Evolutionary conservation across 1,140 invertebrate genomes (phyloP).

Genomic region (Psilanteris sp.): DNA sequence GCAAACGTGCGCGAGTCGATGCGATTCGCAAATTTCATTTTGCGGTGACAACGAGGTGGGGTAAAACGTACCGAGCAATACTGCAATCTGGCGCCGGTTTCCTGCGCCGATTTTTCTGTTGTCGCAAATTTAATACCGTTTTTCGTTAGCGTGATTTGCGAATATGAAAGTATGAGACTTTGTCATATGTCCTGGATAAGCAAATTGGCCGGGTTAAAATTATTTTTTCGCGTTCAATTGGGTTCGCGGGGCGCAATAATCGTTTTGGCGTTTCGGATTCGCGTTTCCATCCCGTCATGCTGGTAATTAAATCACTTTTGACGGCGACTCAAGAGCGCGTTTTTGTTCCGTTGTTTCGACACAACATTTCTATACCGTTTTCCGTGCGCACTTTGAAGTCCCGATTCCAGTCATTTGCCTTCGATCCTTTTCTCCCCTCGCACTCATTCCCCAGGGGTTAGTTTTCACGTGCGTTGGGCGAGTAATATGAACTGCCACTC

Average conservation of each 20-base stretch:
- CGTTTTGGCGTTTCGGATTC: no score
- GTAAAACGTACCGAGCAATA: slow-evolving; percentile 47
- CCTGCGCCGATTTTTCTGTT: slow-evolving; percentile 29
- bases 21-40: slow-evolving; percentile 47
- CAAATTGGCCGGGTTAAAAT: no score
- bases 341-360: background rate
- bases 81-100: slow-evolving; percentile 28
- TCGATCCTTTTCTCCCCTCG: slow-evolving; percentile 23
- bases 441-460: slow-evolving; percentile 72
- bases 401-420: slow-evolving; percentile 46
- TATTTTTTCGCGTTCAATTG: no score
- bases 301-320: no score
- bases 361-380: slow-evolving; percentile 8
- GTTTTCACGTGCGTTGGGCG: slow-evolving; percentile 75
- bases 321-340: no score
- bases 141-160: slow-evolving; percentile 32
- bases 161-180: slow-evolving; percentile 33
- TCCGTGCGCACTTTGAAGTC: slow-evolving; percentile 14
- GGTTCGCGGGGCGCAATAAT: no score
- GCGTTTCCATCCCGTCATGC: no score
- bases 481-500: slow-evolving; percentile 79
- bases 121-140: slow-evolving; percentile 36
- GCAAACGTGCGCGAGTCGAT: slow-evolving; percentile 28
- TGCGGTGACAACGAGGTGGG: slow-evolving; percentile 44
- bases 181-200: slow-evolving; percentile 4